Base-by-base conservation (phyloP, 2,888 invertebrate genomes). In the Zootermopsis nevadensis region DNA sequence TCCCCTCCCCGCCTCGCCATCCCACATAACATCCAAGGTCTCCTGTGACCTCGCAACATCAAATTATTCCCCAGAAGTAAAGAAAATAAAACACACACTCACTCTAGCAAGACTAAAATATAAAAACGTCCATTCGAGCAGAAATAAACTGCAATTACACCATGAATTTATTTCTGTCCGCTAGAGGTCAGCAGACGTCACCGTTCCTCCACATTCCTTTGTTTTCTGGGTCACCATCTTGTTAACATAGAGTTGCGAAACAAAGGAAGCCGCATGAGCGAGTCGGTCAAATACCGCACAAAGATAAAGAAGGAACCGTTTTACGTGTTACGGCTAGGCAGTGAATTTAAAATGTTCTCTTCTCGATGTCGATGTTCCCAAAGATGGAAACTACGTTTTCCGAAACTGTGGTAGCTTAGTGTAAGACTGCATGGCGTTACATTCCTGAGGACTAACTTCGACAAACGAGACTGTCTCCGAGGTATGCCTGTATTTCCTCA, bases 101-200 rank as follows among this genome's bases (percentile, higher is more conserved):
- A 27, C 27, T 31, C 22, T 31, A 33, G 69, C 19, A 33, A 33
- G 19, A 33, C 69, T 33, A 6, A 12, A 31, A 31, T 31, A 69
- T 19, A 24, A 24, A 69, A 69, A 33, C 6, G 33, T 30, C 69
- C 4, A 33, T 69, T 69, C 33, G 8, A 31, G 33, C 33, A 24
- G 1, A 69, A 69, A 69, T 69, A 69, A 31, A 30, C 69, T 69
- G 19, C 19, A n/a, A 69, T 69, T 31, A 69, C 69, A 22, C 33
- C 69, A 69, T 69, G 69, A 69, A 33, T 69, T 69, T 69, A 69
- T 69, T 69, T 69, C 69, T 69, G 69, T 69, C 69, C 69, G 33
- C 19, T 69, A 69, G 69, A 69, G 69, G 69, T 31, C 66, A 66
- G 66, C 27, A 66, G 27, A 66, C 66, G 66, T 66, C 69, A 30